Conservation (phyloP, 1,140 invertebrate genomes). For the Drosophila biarmipes region DNA sequence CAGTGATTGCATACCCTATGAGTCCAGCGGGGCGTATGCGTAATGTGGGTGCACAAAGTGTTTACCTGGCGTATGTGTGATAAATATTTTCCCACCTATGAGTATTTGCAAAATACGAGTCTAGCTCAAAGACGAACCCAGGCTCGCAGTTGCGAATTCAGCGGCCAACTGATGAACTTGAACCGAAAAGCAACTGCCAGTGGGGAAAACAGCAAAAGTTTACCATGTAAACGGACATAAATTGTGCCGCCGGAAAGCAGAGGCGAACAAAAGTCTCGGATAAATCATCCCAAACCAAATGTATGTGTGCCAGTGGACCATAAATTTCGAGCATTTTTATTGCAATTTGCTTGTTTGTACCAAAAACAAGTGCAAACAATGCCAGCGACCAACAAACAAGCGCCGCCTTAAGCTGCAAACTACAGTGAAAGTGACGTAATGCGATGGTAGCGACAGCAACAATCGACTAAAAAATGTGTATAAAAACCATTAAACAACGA, state of each 20-base stretch:
- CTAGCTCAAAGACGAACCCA: slow-evolving; percentile 6
- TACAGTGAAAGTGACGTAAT: slow-evolving; percentile 79
- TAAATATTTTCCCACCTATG: slow-evolving; percentile 10
- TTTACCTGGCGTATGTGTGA: slow-evolving; percentile 25
- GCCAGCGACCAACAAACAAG: slow-evolving; percentile 41
- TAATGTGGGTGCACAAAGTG: slow-evolving; percentile 24
- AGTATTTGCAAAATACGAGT: slow-evolving; percentile 21
- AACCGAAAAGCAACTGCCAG: slow-evolving; percentile 35
- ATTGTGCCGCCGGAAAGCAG: slow-evolving; percentile 59
- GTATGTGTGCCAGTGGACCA: slow-evolving; percentile 50
- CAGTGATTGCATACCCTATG: slow-evolving; percentile 6
- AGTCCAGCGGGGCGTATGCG: slow-evolving; percentile 30
- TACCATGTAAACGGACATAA: slow-evolving; percentile 57
- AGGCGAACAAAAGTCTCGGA: slow-evolving; percentile 53
- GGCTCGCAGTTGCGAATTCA: slow-evolving; percentile 27
- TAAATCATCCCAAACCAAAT: slow-evolving; percentile 66
- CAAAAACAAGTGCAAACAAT: slow-evolving; percentile 66
- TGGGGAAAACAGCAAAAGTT: slow-evolving; percentile 43
- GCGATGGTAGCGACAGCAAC: slow-evolving; percentile 21
- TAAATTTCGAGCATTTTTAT: slow-evolving; percentile 76
- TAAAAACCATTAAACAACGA: slow-evolving; percentile 63
- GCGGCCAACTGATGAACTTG: slow-evolving; percentile 64
- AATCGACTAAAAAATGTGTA: slow-evolving; percentile 39
- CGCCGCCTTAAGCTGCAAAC: slow-evolving; percentile 64
- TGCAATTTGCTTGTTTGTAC: slow-evolving; percentile 69